Base-by-base conservation (phyloP, 1,140 invertebrate species). In the Pogonomyrmex californicus region DNA sequence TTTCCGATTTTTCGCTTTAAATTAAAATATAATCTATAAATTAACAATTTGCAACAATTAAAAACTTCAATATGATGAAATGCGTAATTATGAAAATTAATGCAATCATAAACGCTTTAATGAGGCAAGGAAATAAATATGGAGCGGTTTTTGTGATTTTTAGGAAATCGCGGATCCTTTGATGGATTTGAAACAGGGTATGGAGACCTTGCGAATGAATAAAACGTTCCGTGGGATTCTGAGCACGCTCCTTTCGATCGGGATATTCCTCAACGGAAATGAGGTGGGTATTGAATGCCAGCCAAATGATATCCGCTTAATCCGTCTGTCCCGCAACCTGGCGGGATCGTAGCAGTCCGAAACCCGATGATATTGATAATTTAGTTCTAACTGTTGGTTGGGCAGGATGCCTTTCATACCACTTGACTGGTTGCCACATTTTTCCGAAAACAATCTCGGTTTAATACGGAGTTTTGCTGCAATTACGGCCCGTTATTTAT, bases 141-240 rank as follows among this genome's bases (percentile, higher is more conserved):
- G 66, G 17, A 12, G 51, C 77, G 90, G 88, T 82, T 89, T 93
- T 92, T 93, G 90, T 93, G 91, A 93, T 94, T 95, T 83, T 88
- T 94, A 98, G 97, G 99, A 99, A 97, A 98, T 99, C 92, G 98
- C 99, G 81, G 99, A 99, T 95, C 99, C 99, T 66, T 96, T 99
- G 91, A 99, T 99, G 98, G 99, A 99, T 96, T 95, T 99, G 86
- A 99, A 99, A 96, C 98, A 99, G 95, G 99, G 99, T 87, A 98
- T 99, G 94, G 98, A 99, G 95, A 97, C 98, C 66, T 95, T 99
- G 73, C 97, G 97, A 95, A 96, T 97, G 87, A 99, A 99, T 95
- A 98, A 98, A 95, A 99, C 99, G 38, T 99, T 99, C 95, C 97
- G 98, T 94, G 97, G 97, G 81, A 99, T 99, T 93, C 96, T 99